Evolutionary conservation across 2,113 vertebrate genomes (phyloP), one percentile per base, ranked within the genome.

Genomic region (Thamnophis sirtalis): DNA sequence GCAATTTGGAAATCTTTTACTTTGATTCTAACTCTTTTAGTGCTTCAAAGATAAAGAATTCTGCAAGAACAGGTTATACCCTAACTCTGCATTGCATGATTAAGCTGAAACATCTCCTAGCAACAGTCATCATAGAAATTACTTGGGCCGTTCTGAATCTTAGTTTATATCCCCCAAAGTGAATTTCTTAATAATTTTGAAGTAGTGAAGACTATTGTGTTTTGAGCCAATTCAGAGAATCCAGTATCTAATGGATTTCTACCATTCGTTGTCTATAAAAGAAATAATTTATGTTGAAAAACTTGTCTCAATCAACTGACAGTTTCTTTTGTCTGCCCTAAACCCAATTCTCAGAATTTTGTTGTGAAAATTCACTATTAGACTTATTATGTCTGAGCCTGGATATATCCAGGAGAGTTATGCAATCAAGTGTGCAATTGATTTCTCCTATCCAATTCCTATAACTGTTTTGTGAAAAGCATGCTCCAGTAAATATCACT

Each of bases 31-130:
- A 55, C 51, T 89, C 38, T 43, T 91, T 68, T 7, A 26, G n/a
- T 56, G 28, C 28, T 60, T 91, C 86, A 84, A 53, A 80, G 88
- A 56, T 43, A 84, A 56, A 80, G 28, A 11, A 21, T 92, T 84
- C 51, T 80, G 33, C 48, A 63, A 88, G 11, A 38, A 21, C 54
- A 88, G 53, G 33, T 56, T 33, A 88, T 88, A 56, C 33, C 3
- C 33, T 80, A 87, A 58, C 21, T 60, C 21, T 49, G 24, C 53
- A 7, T 38, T 88, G 90, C 91, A 84, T 55, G 88, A 87, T 88
- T 73, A 87, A 90, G 80, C 91, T 95, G 49, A 73, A 92, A 89
- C 63, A 92, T 88, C 86, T 90, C 19, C 33, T 26, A 88, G 89
- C n/a, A 88, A 10, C n/a, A 55, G 15, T 24, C 51, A 84, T 3